These are phyloP conservation scores for Poecilia picta DNA, from an alignment of 2,797 vertebrate species.

Conservation along the genomic window DNA sequence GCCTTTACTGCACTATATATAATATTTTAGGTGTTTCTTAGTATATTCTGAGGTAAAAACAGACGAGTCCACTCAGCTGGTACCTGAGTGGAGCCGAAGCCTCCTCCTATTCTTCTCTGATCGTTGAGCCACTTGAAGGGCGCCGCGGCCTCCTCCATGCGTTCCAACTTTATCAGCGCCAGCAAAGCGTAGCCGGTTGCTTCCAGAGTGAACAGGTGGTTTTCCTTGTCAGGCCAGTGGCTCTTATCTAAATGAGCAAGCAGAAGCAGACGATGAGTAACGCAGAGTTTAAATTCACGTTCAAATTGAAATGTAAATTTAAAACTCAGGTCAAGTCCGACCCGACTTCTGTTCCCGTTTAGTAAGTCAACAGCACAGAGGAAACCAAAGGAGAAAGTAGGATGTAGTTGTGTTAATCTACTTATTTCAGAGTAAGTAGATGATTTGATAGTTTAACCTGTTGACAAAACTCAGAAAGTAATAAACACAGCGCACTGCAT, in stretches of 20 bases:
- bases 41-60: not conserved
- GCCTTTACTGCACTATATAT: not conserved
- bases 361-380: too few relatives aligned
- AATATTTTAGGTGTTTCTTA: not conserved
- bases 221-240: slow-evolving; percentile 74
- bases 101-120: slow-evolving; percentile 72
- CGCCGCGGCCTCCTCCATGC: slow-evolving; percentile 56
- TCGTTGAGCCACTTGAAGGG: slow-evolving; percentile 79
- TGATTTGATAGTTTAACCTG: too few relatives aligned
- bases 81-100: slow-evolving; percentile 83
- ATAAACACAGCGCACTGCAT: too few relatives aligned
- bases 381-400: too few relatives aligned
- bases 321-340: too few relatives aligned
- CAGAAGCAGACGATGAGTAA: not conserved
- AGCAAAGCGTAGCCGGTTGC: slow-evolving; percentile 83
- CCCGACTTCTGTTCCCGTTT: too few relatives aligned
- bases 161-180: slow-evolving; percentile 70
- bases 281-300: too few relatives aligned
- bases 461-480: too few relatives aligned
- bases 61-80: not conserved
- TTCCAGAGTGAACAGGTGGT: slow-evolving; percentile 73
- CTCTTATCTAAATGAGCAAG: slow-evolving; percentile 49
- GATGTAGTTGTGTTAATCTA: too few relatives aligned
- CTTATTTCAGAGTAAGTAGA: too few relatives aligned
- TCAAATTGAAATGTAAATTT: too few relatives aligned